These are phyloP conservation scores for Corythornis vintsioides DNA, from an alignment of 2,113 vertebrate genomes.

Conservation along the genomic window DNA sequence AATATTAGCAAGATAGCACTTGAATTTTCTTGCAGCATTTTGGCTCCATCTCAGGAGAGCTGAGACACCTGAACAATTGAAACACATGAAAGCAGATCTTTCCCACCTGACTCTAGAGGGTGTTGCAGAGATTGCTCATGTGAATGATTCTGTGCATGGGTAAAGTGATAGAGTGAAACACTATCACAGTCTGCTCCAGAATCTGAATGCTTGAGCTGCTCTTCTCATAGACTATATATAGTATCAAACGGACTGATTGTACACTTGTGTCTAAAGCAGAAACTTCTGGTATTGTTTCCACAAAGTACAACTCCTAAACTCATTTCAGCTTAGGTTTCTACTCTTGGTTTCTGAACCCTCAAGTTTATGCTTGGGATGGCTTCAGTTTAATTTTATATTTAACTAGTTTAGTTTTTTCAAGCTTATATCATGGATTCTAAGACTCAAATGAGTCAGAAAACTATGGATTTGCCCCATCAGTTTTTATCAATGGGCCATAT, in stretches of 20 bases:
- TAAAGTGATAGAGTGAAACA: background rate
- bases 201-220: background rate
- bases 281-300: background rate
- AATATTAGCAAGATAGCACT: background rate
- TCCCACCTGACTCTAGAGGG: background rate
- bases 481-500: background rate
- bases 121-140: accelerated
- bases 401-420: background rate
- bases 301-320: background rate
- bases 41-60: background rate
- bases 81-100: background rate
- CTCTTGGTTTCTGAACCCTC: background rate
- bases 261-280: background rate
- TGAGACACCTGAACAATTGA: background rate
- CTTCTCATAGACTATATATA: accelerated
- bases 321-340: background rate
- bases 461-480: background rate
- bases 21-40: background rate
- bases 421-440: background rate
- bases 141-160: background rate
- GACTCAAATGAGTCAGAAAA: background rate
- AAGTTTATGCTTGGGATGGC: background rate
- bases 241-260: background rate
- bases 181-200: background rate
- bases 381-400: background rate